A percentile compares a stretch with the other conserved stretches of the same genome.
phyloP scores from a whole-genome alignment of 2,888 invertebrate genomes.

The Trypoxylon attenuatum region DNA sequence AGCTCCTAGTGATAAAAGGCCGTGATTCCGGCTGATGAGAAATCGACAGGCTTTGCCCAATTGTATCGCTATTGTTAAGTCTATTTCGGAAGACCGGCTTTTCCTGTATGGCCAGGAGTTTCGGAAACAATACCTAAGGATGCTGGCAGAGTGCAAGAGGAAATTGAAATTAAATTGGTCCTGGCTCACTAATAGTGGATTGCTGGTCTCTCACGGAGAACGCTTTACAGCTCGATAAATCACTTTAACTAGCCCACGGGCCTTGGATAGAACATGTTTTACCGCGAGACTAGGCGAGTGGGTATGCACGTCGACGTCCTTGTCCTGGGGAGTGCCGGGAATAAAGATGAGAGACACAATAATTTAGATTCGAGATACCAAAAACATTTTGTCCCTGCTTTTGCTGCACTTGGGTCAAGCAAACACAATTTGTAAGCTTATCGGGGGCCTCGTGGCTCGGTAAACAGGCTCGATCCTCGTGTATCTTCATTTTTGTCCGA shows the following conservation, averaged over 20 bases:
- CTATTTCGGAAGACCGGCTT: neutral
- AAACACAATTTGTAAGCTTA: constrained; percentile 10
- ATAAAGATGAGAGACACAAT: constrained; percentile 27
- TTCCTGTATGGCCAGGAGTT: neutral
- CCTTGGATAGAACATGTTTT: constrained; percentile 44
- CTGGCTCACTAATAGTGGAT: constrained; percentile 9
- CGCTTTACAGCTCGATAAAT: constrained; percentile 47
- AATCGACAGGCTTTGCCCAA: neutral
- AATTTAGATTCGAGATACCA: constrained; percentile 28
- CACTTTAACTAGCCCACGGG: constrained; percentile 33
- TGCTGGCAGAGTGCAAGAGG: neutral
- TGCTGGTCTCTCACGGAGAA: constrained; percentile 21
- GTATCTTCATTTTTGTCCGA: too few relatives aligned
- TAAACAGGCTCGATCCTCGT: too few relatives aligned
- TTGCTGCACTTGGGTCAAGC: too few relatives aligned
- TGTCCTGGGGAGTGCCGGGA: constrained; percentile 21
- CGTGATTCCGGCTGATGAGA: neutral
- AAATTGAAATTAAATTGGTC: constrained; percentile 22
- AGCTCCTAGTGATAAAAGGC: neutral
- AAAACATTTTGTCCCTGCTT: too few relatives aligned
- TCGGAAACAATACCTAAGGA: neutral
- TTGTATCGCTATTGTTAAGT: neutral
- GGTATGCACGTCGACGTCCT: constrained; percentile 41
- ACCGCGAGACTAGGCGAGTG: constrained; percentile 41
- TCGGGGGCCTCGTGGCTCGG: constrained; percentile 1